Base-by-base conservation (phyloP, 2,888 invertebrate genomes). In the Chrysolina oricalcia region DNA sequence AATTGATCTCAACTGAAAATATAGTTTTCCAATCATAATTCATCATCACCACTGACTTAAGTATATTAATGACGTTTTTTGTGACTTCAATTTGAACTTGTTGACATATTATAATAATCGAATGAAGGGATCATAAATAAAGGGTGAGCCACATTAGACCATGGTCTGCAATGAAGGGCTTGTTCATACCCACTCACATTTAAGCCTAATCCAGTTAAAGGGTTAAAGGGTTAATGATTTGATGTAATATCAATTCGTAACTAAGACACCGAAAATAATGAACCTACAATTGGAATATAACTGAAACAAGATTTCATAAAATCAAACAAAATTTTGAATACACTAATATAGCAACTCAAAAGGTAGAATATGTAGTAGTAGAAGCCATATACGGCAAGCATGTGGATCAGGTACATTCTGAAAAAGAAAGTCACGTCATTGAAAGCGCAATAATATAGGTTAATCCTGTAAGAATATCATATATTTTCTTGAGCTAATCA, bases 361-460 rank as follows among this genome's bases (percentile, higher is more conserved):
- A 83, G 70, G 46, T 82, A 82, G 67, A 83, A 81, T 0, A 81
- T 50, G 74, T 83, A 83, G 67, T 80, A 83, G 40, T 83, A 92
- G 84, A 91, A 90, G 76, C 90, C 87, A 17, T 90, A 79, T 0
- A 90, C 87, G 0, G 90, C 89, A 17, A 90, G 71, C 43, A 89
- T 88, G 83, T 92, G 92, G 75, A 92, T 59, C 0, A 91, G 84
- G 86, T 89, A 92, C 27, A 92, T 84, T 76, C 92, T 92, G 89
- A 69, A 91, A 90, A 75, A 81, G 76, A 82, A 72, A 74, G 65
- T 21, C 19, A 53, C 11, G 19, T 53, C 19, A 21, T 2, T 35
- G 35, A 8, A 35, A 35, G 35, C 8, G 8, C 8, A 35, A 3
- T 35, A 35, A 8, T 35, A 35, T 3, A 35, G 35, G 8, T 35